These are phyloP conservation scores for Conomelus anceps DNA, from an alignment of 2,888 invertebrate species.

Conservation along the genomic window DNA sequence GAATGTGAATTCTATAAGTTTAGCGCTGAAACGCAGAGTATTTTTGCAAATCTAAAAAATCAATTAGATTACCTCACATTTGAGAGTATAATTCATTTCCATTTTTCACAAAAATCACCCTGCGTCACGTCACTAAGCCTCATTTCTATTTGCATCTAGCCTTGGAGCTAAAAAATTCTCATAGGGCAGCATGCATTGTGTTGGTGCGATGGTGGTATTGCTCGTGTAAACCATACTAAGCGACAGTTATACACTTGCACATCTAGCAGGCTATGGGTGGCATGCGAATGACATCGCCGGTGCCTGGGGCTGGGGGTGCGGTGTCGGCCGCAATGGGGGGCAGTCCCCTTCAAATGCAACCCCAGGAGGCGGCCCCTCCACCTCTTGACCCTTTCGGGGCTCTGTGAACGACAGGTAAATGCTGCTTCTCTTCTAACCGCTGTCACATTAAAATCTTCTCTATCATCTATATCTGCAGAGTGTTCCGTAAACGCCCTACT, in stretches of 20 bases:
- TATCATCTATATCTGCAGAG: too few relatives aligned
- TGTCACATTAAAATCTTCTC: neutral
- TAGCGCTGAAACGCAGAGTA: too few relatives aligned
- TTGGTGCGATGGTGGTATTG: neutral
- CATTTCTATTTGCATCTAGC: neutral
- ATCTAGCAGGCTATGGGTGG: constrained; percentile 17
- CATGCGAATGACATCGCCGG: constrained; percentile 17
- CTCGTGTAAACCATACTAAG: neutral
- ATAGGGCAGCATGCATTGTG: neutral
- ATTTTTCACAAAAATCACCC: too few relatives aligned
- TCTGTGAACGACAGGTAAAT: constrained; percentile 28
- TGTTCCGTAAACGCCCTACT: too few relatives aligned
- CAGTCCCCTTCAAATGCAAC: constrained; percentile 30
- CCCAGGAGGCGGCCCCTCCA: constrained; percentile 26
- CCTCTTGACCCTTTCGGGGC: constrained; percentile 34
- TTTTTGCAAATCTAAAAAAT: too few relatives aligned
- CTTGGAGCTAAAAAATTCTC: neutral
- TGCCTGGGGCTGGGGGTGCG: constrained; percentile 26
- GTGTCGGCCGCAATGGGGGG: constrained; percentile 28
- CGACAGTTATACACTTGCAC: neutral
- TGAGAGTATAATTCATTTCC: too few relatives aligned
- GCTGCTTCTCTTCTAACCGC: neutral
- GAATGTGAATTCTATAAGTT: too few relatives aligned
- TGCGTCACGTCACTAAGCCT: too few relatives aligned
- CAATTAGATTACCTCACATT: too few relatives aligned